Evolutionary conservation across 2,113 vertebrate genomes (phyloP), one percentile per base, ranked within the genome.

Genomic region (Dicentrarchus labrax): DNA sequence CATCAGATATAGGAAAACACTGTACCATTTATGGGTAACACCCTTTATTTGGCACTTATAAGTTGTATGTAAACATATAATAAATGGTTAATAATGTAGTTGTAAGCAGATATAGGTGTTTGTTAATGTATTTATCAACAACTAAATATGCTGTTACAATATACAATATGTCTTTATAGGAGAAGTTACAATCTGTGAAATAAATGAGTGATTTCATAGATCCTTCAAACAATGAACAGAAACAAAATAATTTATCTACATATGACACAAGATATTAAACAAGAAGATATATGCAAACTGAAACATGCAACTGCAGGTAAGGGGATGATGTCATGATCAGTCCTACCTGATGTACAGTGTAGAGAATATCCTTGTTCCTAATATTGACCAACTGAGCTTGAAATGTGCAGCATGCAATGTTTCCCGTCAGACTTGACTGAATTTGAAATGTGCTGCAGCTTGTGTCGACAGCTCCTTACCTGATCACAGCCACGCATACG

Each of bases 401-500:
- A 73, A 62, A 70, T 64, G 38, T 64, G 38, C 30, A 54, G 36
- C 4, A 8, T n/a, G 3, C 13, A 22, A 2, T 6, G 1, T 21
- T 59, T 59, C 5, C 47, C 38, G 56, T 50, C 15, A 61, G 12
- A 47, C n/a, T 0, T 56, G 50, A 71, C 21, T 80, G 16, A 83
- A 6, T 86, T 0, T 78, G 36, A 76, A 30, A 47, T 81, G 39
- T 83, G 47, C 5, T 76, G 50, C 86, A 93, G 92, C 89, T 93
- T 2, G 81, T 92, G 47, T 88, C 88, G 0, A 36, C 87, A 11
- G 61, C 16, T 65, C 86, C 84, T 0, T 76, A 89, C 77, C 6
- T 87, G 86, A 86, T 93, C 82, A 86, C 45, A 53, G 89, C 89
- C 47, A 82, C 76, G 0, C 89, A 92, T 85, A 94, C 88, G 43